These are phyloP conservation scores for Peromyscus polionotus DNA, from an alignment of 2,113 vertebrate species.

Conservation along the genomic window DNA sequence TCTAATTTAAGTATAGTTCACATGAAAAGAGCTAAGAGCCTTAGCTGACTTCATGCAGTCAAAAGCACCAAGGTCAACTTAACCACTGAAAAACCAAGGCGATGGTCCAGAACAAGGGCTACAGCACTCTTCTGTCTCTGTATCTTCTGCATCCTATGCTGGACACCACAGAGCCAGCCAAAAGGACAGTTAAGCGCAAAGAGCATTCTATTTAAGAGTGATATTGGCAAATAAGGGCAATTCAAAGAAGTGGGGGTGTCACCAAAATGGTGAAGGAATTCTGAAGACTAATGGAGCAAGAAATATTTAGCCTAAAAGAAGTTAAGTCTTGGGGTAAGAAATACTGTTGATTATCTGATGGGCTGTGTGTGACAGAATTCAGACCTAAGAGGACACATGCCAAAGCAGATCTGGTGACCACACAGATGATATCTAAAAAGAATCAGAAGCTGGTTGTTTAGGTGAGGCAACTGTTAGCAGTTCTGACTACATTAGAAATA, in stretches of 20 bases:
- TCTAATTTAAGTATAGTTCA: constrained; percentile 7
- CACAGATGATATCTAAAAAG: not conserved
- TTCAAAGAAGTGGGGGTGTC: not conserved
- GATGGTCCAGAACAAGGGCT: not conserved
- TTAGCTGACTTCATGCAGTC: not conserved
- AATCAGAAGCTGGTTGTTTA: not conserved
- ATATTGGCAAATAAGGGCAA: constrained; percentile 15
- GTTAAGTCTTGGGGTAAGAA: constrained; percentile 10
- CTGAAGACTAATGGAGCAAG: not conserved
- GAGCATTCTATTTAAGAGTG: not conserved
- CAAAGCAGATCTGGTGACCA: not conserved
- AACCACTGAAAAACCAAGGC: not conserved
- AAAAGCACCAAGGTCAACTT: constrained; percentile 42
- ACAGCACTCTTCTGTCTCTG: not conserved
- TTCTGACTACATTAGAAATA: constrained; percentile 17
- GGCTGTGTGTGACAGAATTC: constrained; percentile 44
- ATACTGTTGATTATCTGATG: constrained; percentile 42
- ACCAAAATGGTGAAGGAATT: not conserved
- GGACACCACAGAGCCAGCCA: not conserved
- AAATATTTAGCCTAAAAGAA: not conserved
- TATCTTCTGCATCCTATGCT: not conserved
- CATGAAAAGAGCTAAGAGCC: constrained; percentile 30
- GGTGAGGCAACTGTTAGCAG: not conserved
- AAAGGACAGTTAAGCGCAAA: not conserved
- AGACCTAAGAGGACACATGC: not conserved